Percentiles rank a stretch among this genome's conserved stretches.
phyloP scores from a whole-genome alignment of 2,888 invertebrate genomes.

The Exephanes ischioxanthus region DNA sequence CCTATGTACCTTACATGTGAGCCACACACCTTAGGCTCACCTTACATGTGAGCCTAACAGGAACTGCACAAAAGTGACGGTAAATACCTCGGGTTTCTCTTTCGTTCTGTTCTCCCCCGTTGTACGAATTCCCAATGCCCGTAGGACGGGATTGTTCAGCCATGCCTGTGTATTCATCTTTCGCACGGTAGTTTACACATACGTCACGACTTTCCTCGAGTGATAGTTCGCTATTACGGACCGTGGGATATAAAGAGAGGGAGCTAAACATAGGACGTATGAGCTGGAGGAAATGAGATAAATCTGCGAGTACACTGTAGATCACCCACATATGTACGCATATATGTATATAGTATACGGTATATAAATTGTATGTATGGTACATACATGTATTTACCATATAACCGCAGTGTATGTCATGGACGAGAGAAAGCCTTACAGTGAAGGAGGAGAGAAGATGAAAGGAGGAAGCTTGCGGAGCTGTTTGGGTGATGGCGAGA shows the following conservation, averaged over 20 bases:
- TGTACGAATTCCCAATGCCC: constrained; percentile 19
- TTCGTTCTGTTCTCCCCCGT: neutral
- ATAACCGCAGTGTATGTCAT: constrained; percentile 48
- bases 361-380: constrained; percentile 24
- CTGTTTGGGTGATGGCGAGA: neutral
- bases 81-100: neutral
- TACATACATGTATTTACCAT: constrained; percentile 14
- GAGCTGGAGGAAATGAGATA: constrained; percentile 16
- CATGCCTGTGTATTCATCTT: neutral
- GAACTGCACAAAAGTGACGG: constrained; percentile 2
- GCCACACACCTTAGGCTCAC: neutral
- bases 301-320: constrained; percentile 12
- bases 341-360: constrained; percentile 14
- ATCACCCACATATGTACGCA: neutral
- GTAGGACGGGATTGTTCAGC: neutral
- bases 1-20: neutral
- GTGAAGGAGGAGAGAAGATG: constrained; percentile 45
- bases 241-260: constrained; percentile 5
- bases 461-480: constrained; percentile 23
- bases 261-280: neutral
- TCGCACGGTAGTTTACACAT: constrained; percentile 14
- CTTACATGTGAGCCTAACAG: neutral
- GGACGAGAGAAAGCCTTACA: constrained; percentile 15
- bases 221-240: neutral
- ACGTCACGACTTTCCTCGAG: constrained; percentile 26